Evolutionary conservation across 92 coral and sea anemone species (phyloP).

Genomic region (Porites lobata): DNA sequence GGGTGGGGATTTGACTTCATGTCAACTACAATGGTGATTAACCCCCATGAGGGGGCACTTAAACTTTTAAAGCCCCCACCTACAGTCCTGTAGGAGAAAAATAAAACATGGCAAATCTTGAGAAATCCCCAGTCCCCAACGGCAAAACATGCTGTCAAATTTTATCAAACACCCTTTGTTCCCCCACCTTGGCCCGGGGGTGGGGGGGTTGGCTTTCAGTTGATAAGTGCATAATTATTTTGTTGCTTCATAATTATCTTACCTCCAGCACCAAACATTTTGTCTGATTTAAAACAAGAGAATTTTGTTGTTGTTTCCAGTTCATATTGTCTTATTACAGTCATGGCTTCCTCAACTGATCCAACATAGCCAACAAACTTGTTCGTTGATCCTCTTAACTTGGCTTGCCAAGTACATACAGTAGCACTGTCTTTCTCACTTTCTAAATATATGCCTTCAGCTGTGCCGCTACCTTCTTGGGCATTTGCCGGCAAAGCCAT

Average conservation of each 20-base stretch:
- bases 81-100: too few relatives aligned
- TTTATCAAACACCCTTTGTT: too few relatives aligned
- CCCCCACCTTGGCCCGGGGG: too few relatives aligned
- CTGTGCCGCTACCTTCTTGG: constrained; percentile 12
- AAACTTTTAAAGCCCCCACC: too few relatives aligned
- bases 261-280: constrained; percentile 62
- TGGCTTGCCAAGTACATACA: constrained; percentile 26
- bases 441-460: neutral
- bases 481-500: constrained; percentile 45
- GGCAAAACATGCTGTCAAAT: too few relatives aligned
- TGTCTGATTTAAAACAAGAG: constrained; percentile 46
- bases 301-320: constrained; percentile 50
- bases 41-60: too few relatives aligned
- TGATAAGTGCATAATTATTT: too few relatives aligned
- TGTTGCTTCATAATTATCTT: neutral
- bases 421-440: neutral
- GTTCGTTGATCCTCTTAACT: constrained; percentile 35
- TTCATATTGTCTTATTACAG: constrained; percentile 23
- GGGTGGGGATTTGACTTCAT: too few relatives aligned
- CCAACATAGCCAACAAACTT: constrained; percentile 53
- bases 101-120: too few relatives aligned
- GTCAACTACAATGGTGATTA: too few relatives aligned
- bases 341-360: constrained; percentile 53
- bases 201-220: too few relatives aligned
- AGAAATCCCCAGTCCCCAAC: too few relatives aligned